Evolutionary conservation across 2,113 vertebrate species (phyloP).

Genomic region (Bombycilla garrulus): DNA sequence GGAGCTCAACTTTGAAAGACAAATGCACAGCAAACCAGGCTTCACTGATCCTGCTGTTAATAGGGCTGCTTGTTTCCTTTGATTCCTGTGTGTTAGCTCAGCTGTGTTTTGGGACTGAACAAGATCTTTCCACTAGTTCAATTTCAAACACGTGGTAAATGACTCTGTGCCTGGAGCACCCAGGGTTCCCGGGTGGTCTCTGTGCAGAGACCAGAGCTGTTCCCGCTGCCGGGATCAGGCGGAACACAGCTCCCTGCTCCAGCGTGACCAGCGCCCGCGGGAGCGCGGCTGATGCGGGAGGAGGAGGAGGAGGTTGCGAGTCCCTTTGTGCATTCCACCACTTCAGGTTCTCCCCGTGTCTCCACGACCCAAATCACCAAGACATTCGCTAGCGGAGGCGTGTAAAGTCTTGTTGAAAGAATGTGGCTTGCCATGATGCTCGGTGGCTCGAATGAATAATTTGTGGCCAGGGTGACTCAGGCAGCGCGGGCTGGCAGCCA

Average conservation of each 20-base stretch:
- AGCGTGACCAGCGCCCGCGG: rapidly evolving
- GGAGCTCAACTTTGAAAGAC: conserved; percentile 37
- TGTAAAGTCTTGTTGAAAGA: background rate
- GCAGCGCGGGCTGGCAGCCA: background rate
- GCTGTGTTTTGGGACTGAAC: conserved; percentile 62
- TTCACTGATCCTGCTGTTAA: conserved; percentile 41
- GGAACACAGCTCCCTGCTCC: background rate
- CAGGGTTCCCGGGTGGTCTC: conserved; percentile 42
- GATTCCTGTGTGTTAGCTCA: conserved; percentile 61
- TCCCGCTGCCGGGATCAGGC: background rate
- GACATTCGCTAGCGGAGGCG: background rate
- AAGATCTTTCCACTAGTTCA: conserved; percentile 57
- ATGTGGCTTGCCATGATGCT: background rate
- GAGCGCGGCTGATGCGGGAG: background rate
- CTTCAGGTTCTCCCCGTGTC: background rate
- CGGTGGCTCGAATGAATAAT: background rate
- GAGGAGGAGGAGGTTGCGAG: background rate
- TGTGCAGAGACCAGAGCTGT: background rate
- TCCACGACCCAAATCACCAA: background rate
- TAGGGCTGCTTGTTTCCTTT: conserved; percentile 57
- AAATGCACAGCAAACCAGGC: conserved; percentile 5
- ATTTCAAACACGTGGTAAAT: conserved; percentile 54
- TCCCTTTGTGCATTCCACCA: background rate
- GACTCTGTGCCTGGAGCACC: conserved; percentile 48
- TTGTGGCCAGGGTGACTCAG: conserved; percentile 32